Evolutionary conservation across 2,888 invertebrate genomes (phyloP), one percentile per base, ranked within the genome.

Genomic region (Nymphalis polychloros): DNA sequence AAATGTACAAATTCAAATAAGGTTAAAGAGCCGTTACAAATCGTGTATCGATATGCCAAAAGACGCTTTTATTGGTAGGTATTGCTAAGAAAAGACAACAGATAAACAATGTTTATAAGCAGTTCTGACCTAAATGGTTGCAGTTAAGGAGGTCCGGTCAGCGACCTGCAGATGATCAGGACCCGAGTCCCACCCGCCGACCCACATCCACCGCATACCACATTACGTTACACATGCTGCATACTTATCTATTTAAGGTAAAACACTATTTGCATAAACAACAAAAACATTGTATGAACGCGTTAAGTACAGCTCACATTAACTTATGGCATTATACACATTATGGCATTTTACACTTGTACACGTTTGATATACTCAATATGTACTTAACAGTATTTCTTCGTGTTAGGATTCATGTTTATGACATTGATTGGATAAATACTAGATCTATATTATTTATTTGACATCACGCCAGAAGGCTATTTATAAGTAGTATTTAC

Each of bases 1-100:
- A 84, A 84, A 82, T 81, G 78, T 41, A 83, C 80, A 77, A 82
- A 80, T 78, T 79, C 79, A 76, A 84, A 84, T 83, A 85, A 78
- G 86, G 83, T 78, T 75, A 73, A 66, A 75, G 78, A 75, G 72
- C 87, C 86, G 85, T 87, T 86, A 86, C 78, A 73, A 79, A 80
- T 79, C 73, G 74, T 72, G 73, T 73, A 73, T 76, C 71, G 75
- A 76, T 77, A 74, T 68, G 59, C 66, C 57, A 65, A 60, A 52
- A 59, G 59, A 52, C 16, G 67, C 48, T 64, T 64, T 59, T 63
- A 64, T 59, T 62, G n/a, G 35, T 19, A 49, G 49, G 71, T 55
- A 57, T 61, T 48, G 27, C 41, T 50, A 46, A 49, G 46, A 63
- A 67, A 61, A 64, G 53, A 63, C 53, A 60, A 65, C 48, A 63